Evolutionary conservation across 2,797 vertebrate genomes (phyloP).

Genomic region (Rhabdophis nuchalis): DNA sequence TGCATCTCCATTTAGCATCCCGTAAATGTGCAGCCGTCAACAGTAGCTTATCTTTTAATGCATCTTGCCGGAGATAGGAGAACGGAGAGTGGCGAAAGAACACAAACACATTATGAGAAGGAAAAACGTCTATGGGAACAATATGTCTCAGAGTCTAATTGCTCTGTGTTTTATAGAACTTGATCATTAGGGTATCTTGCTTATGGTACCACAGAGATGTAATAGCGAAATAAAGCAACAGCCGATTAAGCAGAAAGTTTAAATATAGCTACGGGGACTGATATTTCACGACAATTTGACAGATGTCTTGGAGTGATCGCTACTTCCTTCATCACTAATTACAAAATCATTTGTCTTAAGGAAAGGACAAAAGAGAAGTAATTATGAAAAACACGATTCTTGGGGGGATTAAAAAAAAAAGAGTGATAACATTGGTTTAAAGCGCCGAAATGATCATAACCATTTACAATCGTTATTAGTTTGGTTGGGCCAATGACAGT

Average conservation of each 20-base stretch:
- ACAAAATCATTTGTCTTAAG: slow-evolving; percentile 78
- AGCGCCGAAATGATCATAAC: slow-evolving; percentile 77
- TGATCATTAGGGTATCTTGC: slow-evolving; percentile 75
- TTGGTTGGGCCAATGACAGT: slow-evolving; percentile 75
- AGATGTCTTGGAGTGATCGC: slow-evolving; percentile 79
- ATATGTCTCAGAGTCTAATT: slow-evolving; percentile 75
- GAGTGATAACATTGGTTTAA: slow-evolving; percentile 77
- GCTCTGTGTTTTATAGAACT: slow-evolving; percentile 74
- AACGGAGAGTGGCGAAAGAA: slow-evolving; percentile 33
- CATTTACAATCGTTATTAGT: slow-evolving; percentile 82
- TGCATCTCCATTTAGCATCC: background rate
- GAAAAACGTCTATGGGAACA: slow-evolving; percentile 68
- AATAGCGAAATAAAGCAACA: slow-evolving; percentile 79
- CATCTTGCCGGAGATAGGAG: slow-evolving; percentile 18
- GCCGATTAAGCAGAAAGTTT: slow-evolving; percentile 86
- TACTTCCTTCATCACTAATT: slow-evolving; percentile 83
- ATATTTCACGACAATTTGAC: slow-evolving; percentile 81
- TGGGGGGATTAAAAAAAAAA: slow-evolving; percentile 75
- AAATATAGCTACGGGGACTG: slow-evolving; percentile 81
- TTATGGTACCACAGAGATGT: slow-evolving; percentile 71
- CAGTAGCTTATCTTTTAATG: slow-evolving; percentile 31
- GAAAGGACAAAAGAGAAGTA: slow-evolving; percentile 82
- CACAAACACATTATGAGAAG: slow-evolving; percentile 48
- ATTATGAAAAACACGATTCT: slow-evolving; percentile 84
- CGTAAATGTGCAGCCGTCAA: slow-evolving; percentile 20